Evolutionary conservation across 2,888 invertebrate species (phyloP).

Genomic region (Cheilosia urbana): DNA sequence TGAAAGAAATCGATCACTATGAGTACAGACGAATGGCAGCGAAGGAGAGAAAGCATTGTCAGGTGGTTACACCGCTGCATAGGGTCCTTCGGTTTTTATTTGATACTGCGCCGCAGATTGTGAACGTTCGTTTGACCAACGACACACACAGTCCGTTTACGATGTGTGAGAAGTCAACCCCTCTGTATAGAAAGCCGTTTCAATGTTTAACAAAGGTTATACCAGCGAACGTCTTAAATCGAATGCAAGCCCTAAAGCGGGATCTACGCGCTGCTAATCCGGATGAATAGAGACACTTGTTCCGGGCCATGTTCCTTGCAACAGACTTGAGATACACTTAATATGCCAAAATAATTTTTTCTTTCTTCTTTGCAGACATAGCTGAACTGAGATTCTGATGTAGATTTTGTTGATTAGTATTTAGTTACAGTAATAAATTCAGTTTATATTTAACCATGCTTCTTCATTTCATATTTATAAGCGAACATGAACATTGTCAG

Average conservation of each 20-base stretch:
- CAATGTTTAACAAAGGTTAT: constrained; percentile 57
- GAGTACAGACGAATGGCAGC: constrained; percentile 39
- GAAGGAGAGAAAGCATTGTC: constrained; percentile 12
- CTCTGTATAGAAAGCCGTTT: constrained; percentile 42
- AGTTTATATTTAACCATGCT: too few relatives aligned
- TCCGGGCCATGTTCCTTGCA: constrained; percentile 53
- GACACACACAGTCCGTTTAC: constrained; percentile 41
- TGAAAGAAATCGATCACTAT: constrained; percentile 59
- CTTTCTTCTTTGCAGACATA: too few relatives aligned
- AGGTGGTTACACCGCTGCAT: constrained; percentile 41
- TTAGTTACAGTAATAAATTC: too few relatives aligned
- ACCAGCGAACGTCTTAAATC: constrained; percentile 24
- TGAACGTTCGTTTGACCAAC: constrained; percentile 29
- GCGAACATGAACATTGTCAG: too few relatives aligned
- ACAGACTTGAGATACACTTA: too few relatives aligned
- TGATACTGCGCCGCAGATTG: constrained; percentile 25
- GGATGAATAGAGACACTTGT: neutral
- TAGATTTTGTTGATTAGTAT: too few relatives aligned
- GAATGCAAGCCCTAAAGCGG: constrained; percentile 43
- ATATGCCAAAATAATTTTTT: neutral
- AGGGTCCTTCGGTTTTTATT: constrained; percentile 38
- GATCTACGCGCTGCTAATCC: constrained; percentile 19
- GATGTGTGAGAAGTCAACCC: constrained; percentile 32
- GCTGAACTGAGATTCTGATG: too few relatives aligned
- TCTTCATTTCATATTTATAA: too few relatives aligned